A percentile compares a stretch with the other conserved stretches of the same genome.
These are phyloP conservation scores for Epizoanthus scotinus DNA, from an alignment of 92 coral and sea anemone genomes.

Conservation along the genomic window DNA sequence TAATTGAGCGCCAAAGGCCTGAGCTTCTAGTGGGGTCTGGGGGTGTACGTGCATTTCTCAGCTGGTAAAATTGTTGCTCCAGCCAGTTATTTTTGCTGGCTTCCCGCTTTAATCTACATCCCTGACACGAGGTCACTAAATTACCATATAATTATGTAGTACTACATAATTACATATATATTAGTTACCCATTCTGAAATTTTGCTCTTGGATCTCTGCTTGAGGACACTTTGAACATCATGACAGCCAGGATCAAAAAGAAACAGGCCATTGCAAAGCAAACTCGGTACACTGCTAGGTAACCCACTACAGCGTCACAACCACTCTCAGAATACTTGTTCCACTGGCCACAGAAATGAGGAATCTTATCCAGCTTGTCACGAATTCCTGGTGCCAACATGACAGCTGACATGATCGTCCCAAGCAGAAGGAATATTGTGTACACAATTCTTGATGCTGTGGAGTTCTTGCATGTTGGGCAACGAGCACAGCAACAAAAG, in stretches of 20 bases:
- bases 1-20: too few species aligned
- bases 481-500: conserved; percentile 95
- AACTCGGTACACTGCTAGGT: conserved; percentile 94
- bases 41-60: too few species aligned
- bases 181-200: conserved; percentile 92
- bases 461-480: conserved; percentile 97
- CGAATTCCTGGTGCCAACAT: conserved; percentile 91
- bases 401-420: conserved; percentile 87
- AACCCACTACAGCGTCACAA: conserved; percentile 88
- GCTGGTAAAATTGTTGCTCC: too few species aligned
- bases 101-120: too few species aligned
- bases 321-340: conserved; percentile 51
- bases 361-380: conserved; percentile 78
- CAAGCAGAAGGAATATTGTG: conserved; percentile 85
- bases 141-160: too few species aligned
- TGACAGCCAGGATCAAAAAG: conserved; percentile 81
- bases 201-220: conserved; percentile 93
- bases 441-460: conserved; percentile 96
- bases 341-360: conserved; percentile 70
- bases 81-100: too few species aligned
- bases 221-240: conserved; percentile 88
- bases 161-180: too few species aligned
- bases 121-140: too few species aligned
- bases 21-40: too few species aligned
- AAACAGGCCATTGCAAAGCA: conserved; percentile 98